A percentile compares a stretch with the other conserved stretches of the same genome.
Conservation (phyloP, 2,797 vertebrate species). For the Corythornis leucogaster region DNA sequence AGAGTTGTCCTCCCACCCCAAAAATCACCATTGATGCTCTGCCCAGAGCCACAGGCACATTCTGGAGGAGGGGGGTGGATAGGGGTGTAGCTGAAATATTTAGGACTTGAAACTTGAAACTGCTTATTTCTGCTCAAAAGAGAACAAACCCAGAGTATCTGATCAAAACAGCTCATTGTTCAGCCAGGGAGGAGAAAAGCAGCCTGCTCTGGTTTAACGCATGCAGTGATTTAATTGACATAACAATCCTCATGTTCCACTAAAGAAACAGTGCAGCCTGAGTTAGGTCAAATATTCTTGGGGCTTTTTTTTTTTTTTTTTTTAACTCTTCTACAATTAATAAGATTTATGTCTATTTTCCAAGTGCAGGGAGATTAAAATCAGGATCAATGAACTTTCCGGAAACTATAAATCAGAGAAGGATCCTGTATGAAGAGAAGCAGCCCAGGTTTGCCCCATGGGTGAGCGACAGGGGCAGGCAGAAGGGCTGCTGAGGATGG, state of each 20-base stretch:
- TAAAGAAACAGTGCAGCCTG: neutral
- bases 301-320: neutral
- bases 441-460: neutral
- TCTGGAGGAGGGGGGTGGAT: accelerated
- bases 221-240: neutral
- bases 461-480: neutral
- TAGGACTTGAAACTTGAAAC: neutral
- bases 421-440: neutral
- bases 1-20: neutral
- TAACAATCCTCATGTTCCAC: neutral
- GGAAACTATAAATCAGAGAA: neutral
- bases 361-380: neutral
- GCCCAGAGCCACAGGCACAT: neutral
- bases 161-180: neutral
- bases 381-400: neutral
- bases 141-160: neutral
- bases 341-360: neutral
- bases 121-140: neutral
- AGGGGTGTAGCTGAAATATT: neutral
- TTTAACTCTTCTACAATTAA: neutral
- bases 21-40: accelerated
- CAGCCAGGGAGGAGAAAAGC: neutral
- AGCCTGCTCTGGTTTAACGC: neutral
- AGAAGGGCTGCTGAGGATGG: neutral
- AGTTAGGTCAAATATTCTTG: neutral